phyloP scores from a whole-genome alignment of 2,888 invertebrate genomes.

The Tanytarsus gracilentus region DNA sequence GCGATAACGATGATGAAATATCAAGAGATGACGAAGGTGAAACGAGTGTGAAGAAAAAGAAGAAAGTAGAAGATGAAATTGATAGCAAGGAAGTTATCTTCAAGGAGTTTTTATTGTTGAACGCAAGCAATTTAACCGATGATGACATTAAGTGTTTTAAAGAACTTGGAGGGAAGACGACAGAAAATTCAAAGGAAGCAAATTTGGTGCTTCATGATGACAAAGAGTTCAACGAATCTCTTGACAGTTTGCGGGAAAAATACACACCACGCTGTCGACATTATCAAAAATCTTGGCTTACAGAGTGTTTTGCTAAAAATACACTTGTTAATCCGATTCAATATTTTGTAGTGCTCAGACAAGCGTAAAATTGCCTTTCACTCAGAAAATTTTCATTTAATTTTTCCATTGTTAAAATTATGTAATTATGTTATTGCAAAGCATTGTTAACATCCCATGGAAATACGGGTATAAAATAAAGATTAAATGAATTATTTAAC shows the following conservation, averaged over 20 bases:
- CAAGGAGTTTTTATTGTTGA: neutral
- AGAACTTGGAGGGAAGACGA: neutral
- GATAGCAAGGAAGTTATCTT: neutral
- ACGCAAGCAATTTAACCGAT: neutral
- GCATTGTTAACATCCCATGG: too few species aligned
- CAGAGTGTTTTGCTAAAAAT: neutral
- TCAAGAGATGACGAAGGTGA: slow-evolving; percentile 28
- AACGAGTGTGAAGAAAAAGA: neutral
- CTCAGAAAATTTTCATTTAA: too few species aligned
- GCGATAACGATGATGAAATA: slow-evolving; percentile 10
- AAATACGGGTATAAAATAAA: too few species aligned
- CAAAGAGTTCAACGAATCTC: neutral
- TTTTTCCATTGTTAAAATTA: too few species aligned
- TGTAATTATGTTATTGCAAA: too few species aligned
- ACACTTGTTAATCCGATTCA: neutral
- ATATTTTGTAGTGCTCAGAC: neutral
- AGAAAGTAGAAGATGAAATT: slow-evolving; percentile 9
- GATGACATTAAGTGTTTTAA: neutral
- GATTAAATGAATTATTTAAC: too few species aligned
- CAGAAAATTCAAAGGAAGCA: slow-evolving; percentile 1
- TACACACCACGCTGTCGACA: slow-evolving; percentile 4
- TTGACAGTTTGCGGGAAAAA: neutral
- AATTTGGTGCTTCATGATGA: slow-evolving; percentile 14
- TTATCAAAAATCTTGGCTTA: slow-evolving; percentile 14
- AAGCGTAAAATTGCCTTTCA: neutral